Percentiles rank a stretch among this genome's conserved stretches.
phyloP scores from a whole-genome alignment of 2,888 invertebrate genomes.

The Cremastinae sp. region DNA sequence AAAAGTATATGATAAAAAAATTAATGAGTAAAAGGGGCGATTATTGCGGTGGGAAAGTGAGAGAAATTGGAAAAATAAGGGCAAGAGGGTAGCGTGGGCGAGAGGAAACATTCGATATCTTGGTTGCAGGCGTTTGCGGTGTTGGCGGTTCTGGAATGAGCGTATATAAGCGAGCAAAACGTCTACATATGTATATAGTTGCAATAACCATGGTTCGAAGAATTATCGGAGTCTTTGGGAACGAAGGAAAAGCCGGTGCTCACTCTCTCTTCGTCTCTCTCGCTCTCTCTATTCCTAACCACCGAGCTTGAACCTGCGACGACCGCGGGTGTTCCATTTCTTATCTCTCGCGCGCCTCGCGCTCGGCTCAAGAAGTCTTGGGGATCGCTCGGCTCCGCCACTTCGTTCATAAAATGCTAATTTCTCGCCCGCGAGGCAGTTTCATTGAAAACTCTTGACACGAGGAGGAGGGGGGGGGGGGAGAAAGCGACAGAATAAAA shows the following conservation, averaged over 20 bases:
- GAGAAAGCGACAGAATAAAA: conserved; percentile 35
- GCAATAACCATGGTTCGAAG: conserved; percentile 30
- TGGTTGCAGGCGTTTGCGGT: neutral
- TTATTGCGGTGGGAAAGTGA: neutral
- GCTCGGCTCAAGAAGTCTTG: conserved; percentile 35
- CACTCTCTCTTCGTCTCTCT: too few relatives aligned
- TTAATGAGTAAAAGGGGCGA: neutral
- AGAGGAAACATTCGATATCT: conserved; percentile 20
- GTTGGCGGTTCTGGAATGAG: neutral
- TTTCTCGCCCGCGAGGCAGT: conserved; percentile 61
- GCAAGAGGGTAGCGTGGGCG: neutral
- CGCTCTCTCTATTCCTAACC: neutral
- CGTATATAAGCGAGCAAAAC: conserved; percentile 1
- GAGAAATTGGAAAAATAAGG: conserved; percentile 15
- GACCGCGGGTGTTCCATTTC: conserved; percentile 56
- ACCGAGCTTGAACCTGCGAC: neutral
- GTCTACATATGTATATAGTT: conserved; percentile 11
- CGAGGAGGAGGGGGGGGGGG: conserved; percentile 34
- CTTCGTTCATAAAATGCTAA: conserved; percentile 64
- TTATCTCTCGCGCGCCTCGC: conserved; percentile 48
- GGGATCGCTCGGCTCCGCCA: conserved; percentile 32
- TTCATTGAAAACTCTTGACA: conserved; percentile 63
- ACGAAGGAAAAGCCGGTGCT: too few relatives aligned
- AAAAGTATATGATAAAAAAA: neutral
- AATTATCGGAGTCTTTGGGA: conserved; percentile 44